phyloP scores from a whole-genome alignment of 2,888 invertebrate genomes.

The Chymomyza fuscimana region DNA sequence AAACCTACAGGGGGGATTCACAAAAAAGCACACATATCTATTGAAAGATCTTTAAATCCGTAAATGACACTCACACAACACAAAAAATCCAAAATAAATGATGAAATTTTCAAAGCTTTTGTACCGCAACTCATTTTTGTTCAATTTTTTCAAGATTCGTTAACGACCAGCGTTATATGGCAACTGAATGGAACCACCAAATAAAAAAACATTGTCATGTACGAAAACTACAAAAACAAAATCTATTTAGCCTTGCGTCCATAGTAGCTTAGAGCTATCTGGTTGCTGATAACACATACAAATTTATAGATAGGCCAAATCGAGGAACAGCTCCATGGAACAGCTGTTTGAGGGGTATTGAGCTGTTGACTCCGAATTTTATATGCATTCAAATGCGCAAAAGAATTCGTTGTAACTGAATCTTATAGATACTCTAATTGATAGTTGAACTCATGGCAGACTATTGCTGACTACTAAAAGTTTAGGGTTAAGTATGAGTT shows the following conservation, averaged over 20 bases:
- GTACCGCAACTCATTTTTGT: conserved; percentile 67
- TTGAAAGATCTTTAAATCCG: background rate
- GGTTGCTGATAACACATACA: conserved; percentile 30
- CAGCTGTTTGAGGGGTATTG: conserved; percentile 36
- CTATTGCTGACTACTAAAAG: background rate
- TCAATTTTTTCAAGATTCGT: conserved; percentile 18
- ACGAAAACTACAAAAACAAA: conserved; percentile 22
- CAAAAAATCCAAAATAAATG: conserved; percentile 70
- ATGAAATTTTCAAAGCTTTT: conserved; percentile 63
- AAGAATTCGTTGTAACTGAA: background rate
- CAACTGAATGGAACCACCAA: conserved; percentile 41
- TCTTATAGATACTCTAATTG: background rate
- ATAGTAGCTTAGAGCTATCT: conserved; percentile 43
- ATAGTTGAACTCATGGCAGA: background rate
- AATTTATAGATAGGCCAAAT: conserved; percentile 43
- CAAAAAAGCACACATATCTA: background rate
- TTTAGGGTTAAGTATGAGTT: background rate
- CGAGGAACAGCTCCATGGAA: conserved; percentile 17
- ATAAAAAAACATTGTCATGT: conserved; percentile 7
- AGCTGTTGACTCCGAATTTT: conserved; percentile 27
- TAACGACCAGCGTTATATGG: conserved; percentile 25
- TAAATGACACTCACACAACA: conserved; percentile 66
- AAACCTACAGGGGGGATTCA: conserved; percentile 43
- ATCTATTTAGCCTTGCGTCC: conserved; percentile 29
- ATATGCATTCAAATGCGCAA: conserved; percentile 25